Base-by-base conservation (phyloP, 2,797 vertebrate genomes). In the Danio kyathit region DNA sequence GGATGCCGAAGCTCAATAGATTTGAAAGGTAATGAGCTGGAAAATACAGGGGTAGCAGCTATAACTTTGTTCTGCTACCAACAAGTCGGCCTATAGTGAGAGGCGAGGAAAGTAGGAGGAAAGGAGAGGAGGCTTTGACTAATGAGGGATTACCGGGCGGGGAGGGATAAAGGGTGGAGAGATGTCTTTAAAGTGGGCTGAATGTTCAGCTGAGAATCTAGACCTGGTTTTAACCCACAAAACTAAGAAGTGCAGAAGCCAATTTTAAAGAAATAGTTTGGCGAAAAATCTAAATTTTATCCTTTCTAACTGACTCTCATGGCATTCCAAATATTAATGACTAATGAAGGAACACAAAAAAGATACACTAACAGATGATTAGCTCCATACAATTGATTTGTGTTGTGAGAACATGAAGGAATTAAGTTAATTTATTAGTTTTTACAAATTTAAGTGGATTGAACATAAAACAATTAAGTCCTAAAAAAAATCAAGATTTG, bases 51-150 rank as follows among this genome's bases (percentile, higher is more conserved):
- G 38, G 73, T 41, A 67, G 46, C 41, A 63, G 54, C 48, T 2
- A 40, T 57, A 76, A 66, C 85, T 73, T 73, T 66, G 52, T 72
- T 84, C 74, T 65, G 79, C 52, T 73, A 56, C 71, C 64, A 76
- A 80, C 54, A 66, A 74, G 75, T 83, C 80, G 71, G 75, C 85
- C 69, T 84, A 85, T 29, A 29, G 81, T 88, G 85, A 89, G 82
- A 63, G 87, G 14, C 14, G 6, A 72, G 5, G 19, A 41, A 72
- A 52, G 60, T 38, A 11, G 57, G 49, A 76, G 46, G 14, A 63
- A 40, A 10, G 64, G 17, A 71, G 48, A 76, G 51, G 43, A 85
- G 86, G 84, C 79, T 72, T 52, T 74, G 79, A 70, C 17, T 60
- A 83, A 81, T 78, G 79, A 71, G 64, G 64, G 69, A 46, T 76